Percentiles rank a stretch among this genome's conserved stretches.
Conservation (phyloP, 2,113 vertebrate genomes). For the Chionis minor region DNA sequence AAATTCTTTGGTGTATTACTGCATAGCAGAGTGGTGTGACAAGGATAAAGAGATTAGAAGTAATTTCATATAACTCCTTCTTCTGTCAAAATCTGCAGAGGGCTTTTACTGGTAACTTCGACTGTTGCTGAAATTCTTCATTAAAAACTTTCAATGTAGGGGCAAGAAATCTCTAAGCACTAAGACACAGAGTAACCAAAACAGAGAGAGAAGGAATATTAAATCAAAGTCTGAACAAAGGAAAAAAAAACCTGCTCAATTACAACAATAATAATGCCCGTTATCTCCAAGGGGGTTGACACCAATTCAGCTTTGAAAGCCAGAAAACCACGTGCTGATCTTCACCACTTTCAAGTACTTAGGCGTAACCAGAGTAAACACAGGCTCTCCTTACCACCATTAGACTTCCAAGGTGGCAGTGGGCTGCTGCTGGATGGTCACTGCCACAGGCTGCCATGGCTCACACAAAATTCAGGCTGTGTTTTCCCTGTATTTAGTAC, state of each 20-base stretch:
- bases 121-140: conserved; percentile 24
- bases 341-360: not conserved
- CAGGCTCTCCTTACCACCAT: not conserved
- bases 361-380: not conserved
- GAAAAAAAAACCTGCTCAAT: not conserved
- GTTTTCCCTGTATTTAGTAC: not conserved
- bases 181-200: conserved; percentile 10
- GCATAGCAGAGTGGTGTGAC: conserved; percentile 79
- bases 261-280: not conserved
- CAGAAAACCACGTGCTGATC: not conserved
- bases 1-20: conserved; percentile 86
- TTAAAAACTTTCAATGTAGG: not conserved
- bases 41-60: conserved; percentile 81
- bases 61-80: conserved; percentile 73
- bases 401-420: not conserved
- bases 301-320: not conserved
- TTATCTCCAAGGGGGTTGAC: not conserved
- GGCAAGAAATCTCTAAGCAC: not conserved
- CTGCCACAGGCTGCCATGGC: not conserved
- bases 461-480: not conserved
- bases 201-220: not conserved
- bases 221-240: not conserved
- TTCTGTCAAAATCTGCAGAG: conserved; percentile 51
- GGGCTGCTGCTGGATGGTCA: not conserved
- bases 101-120: not conserved